Evolutionary conservation across 2,113 vertebrate species (phyloP).

Genomic region (Gavialis gangeticus): DNA sequence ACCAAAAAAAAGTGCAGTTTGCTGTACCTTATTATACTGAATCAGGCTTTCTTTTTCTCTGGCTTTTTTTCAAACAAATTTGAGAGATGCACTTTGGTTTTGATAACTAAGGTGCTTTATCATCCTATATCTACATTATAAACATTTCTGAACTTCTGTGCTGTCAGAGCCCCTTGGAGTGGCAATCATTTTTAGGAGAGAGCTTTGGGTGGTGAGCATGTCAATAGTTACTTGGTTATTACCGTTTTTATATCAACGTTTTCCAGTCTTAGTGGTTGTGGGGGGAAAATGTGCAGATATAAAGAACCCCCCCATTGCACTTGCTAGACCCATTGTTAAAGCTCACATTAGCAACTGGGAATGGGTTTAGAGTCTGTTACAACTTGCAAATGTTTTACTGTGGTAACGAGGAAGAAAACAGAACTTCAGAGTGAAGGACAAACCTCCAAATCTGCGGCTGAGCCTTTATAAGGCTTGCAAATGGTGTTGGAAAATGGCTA

Average conservation of each 20-base stretch:
- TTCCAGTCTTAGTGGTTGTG: not conserved
- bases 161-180: not conserved
- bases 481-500: not conserved
- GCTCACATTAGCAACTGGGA: rapidly evolving
- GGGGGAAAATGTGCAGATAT: rapidly evolving
- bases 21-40: not conserved
- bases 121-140: conserved; percentile 23
- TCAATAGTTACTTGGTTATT: not conserved
- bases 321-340: not conserved
- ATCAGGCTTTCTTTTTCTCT: conserved; percentile 25
- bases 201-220: conserved; percentile 6
- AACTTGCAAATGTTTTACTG: not conserved
- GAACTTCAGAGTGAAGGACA: not conserved
- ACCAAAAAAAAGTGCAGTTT: conserved; percentile 12
- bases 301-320: not conserved
- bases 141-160: not conserved
- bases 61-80: conserved; percentile 16
- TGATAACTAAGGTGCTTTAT: not conserved
- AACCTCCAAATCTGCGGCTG: not conserved
- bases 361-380: not conserved
- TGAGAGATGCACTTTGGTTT: not conserved
- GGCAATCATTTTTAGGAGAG: conserved; percentile 40
- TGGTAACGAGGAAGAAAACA: not conserved
- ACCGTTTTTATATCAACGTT: not conserved
- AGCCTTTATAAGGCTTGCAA: not conserved